Percentiles rank a stretch among this genome's conserved stretches.
phyloP scores from a whole-genome alignment of 1,140 invertebrate species.

The Ctenoplectra terminalis region DNA sequence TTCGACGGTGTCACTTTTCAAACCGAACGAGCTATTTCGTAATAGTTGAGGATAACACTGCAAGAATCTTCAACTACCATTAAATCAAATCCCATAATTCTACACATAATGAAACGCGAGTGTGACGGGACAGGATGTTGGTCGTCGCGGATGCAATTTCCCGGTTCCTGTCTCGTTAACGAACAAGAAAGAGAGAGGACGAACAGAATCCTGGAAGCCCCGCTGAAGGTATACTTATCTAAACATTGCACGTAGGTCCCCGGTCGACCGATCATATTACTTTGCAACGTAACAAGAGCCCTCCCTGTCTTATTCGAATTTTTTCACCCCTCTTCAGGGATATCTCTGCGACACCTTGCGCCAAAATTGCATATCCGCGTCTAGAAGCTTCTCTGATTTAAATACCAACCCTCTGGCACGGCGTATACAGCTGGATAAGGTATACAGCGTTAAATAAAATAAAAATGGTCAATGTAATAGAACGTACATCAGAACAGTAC shows the following conservation, averaged over 20 bases:
- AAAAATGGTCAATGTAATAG: too few species aligned
- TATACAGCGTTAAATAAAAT: too few species aligned
- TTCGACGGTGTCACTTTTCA: too few species aligned
- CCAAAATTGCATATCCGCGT: background rate
- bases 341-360: too few species aligned
- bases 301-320: conserved; percentile 26
- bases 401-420: background rate
- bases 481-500: too few species aligned
- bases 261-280: conserved; percentile 37
- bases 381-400: background rate
- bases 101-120: background rate
- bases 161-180: conserved; percentile 2
- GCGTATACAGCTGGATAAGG: too few species aligned
- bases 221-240: conserved; percentile 31
- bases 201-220: conserved; percentile 52
- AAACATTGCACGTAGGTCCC: conserved; percentile 37
- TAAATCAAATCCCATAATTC: too few species aligned
- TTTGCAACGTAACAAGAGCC: conserved; percentile 24
- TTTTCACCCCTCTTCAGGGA: background rate
- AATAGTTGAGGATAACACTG: too few species aligned
- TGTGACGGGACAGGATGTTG: conserved; percentile 5
- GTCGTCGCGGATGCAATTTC: conserved; percentile 19
- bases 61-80: background rate
- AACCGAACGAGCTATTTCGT: too few species aligned
- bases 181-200: background rate